Evolutionary conservation across 1,140 invertebrate genomes (phyloP), one percentile per base, ranked within the genome.

Genomic region (Solen grandis): DNA sequence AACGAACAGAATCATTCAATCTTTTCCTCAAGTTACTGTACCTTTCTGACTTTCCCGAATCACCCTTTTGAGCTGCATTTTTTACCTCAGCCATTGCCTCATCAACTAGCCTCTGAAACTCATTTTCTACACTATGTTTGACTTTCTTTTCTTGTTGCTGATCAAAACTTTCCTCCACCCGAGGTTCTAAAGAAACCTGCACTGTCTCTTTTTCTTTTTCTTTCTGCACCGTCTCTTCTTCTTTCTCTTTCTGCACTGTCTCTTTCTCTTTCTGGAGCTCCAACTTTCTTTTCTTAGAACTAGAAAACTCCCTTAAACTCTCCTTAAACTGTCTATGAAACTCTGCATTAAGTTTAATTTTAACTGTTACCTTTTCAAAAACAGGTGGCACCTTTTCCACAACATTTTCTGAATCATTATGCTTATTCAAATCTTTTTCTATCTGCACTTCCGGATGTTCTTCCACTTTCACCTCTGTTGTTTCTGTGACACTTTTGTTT

Each of bases 111-210:
- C 75, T 78, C 38, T 78, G 75, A 78, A 78, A 78, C 54, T 78
- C 75, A 78, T 78, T 78, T 46, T 78, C 75, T 38, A 78, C 75
- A 78, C 75, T 78, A 33, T 78, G 63, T 60, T 78, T 78, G 1
- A 59, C 54, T 55, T 69, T 78, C 63, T 69, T 69, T 69, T 46
- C 38, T 22, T 74, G 54, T 46, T 36, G 29, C 16, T n/a, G 2
- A 22, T 10, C 41, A 10, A 46, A 46, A 46, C 41, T 46, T 46
- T 46, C 41, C 41, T 19, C 41, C 19, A 19, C 19, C 41, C 19
- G 8, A 10, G 19, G 8, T 46, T 46, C 41, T 19, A 10, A 8
- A 8, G 8, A 8, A 46, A 10, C 19, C 8, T 46, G 8, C 19
- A 10, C 41, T 46, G 19, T 19, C 41, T 75, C 27, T 38, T 33